These are phyloP conservation scores for Sericinus montela DNA, from an alignment of 2,888 invertebrate species.

Conservation along the genomic window DNA sequence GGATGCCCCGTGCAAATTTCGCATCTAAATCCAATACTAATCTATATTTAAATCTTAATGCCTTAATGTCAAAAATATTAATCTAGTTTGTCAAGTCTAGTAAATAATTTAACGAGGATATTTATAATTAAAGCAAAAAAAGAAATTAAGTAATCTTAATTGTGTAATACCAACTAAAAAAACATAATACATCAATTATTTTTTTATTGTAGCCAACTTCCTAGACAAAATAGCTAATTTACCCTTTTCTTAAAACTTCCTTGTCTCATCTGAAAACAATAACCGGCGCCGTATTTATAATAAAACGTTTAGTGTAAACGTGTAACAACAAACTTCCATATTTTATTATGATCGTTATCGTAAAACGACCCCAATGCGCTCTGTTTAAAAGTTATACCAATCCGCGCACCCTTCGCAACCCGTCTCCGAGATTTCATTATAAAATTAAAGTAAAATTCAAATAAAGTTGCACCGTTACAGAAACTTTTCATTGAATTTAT, in stretches of 20 bases:
- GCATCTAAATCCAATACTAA: too few relatives aligned
- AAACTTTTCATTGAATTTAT: not conserved
- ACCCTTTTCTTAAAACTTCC: conserved; percentile 10
- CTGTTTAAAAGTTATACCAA: conserved; percentile 62
- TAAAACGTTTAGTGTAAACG: conserved; percentile 74
- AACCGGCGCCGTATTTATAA: conserved; percentile 59
- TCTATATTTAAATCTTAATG: too few relatives aligned
- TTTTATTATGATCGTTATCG: conserved; percentile 78
- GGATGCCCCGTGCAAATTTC: too few relatives aligned
- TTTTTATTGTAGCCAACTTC: too few relatives aligned
- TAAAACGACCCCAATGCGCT: conserved; percentile 54
- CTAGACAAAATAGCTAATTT: conserved; percentile 14
- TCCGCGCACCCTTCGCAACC: conserved; percentile 44
- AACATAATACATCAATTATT: too few relatives aligned
- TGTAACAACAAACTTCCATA: conserved; percentile 74
- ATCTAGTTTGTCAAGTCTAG: too few relatives aligned
- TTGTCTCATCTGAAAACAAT: conserved; percentile 41
- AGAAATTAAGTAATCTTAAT: too few relatives aligned
- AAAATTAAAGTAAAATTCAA: conserved; percentile 58
- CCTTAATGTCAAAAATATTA: too few relatives aligned
- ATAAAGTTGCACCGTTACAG: conserved; percentile 20
- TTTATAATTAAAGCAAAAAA: too few relatives aligned
- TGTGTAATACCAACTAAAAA: too few relatives aligned
- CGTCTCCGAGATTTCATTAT: conserved; percentile 64
- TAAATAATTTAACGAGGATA: too few relatives aligned